Conservation (phyloP, 2,797 vertebrate species). For the Falco berigora region DNA sequence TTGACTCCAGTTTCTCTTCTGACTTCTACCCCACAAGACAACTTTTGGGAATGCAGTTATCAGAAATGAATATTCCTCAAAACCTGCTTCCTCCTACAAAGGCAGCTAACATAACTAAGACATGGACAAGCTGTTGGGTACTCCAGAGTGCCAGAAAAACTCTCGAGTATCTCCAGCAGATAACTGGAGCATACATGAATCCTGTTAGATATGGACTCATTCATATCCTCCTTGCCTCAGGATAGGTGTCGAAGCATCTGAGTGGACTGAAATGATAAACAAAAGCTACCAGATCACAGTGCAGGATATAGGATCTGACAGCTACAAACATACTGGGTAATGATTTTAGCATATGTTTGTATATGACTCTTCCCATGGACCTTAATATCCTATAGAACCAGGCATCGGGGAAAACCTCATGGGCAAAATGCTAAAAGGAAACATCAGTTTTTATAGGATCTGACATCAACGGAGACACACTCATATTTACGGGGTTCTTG, state of each 20-base stretch:
- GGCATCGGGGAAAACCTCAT: neutral
- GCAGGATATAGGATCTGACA: neutral
- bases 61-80: neutral
- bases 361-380: neutral
- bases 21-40: neutral
- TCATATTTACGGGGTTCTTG: neutral
- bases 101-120: neutral
- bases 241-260: neutral
- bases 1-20: neutral
- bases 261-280: neutral
- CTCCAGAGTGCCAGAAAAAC: neutral
- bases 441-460: neutral
- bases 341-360: neutral
- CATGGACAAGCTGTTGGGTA: neutral
- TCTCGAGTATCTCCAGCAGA: neutral
- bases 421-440: neutral
- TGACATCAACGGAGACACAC: neutral
- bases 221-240: neutral
- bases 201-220: neutral
- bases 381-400: neutral
- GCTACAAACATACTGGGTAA: neutral
- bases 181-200: neutral
- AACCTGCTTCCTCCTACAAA: neutral
- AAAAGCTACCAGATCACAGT: neutral
- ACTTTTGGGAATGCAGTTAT: neutral